Conservation (phyloP, 2,797 vertebrate species). For the Periparus ater region DNA sequence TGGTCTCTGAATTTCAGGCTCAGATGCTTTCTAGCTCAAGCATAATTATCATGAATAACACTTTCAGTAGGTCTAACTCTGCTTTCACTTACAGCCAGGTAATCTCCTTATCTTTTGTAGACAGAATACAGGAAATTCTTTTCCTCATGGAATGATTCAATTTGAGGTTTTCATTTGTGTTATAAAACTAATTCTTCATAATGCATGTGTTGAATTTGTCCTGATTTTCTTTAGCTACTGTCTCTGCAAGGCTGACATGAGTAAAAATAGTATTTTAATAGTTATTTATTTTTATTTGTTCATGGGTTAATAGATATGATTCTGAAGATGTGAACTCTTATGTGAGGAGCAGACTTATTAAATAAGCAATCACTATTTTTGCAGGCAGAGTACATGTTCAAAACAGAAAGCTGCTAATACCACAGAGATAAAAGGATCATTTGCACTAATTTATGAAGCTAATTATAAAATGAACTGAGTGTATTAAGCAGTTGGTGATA, state of each 20-base stretch:
- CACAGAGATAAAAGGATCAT: slow-evolving; percentile 59
- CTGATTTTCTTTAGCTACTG: not conserved
- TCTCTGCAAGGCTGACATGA: not conserved
- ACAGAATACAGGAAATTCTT: not conserved
- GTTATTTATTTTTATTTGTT: slow-evolving; percentile 2
- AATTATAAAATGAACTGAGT: slow-evolving; percentile 53
- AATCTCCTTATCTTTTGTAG: not conserved
- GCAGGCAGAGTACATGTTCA: slow-evolving; percentile 3
- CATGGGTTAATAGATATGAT: not conserved
- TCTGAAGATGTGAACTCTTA: not conserved
- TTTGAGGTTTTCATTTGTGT: not conserved
- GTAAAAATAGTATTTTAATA: not conserved
- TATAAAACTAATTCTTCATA: not conserved
- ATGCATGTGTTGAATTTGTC: not conserved
- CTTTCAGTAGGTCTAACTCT: not conserved
- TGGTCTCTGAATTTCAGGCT: not conserved
- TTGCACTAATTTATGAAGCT: slow-evolving; percentile 46
- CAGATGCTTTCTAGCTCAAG: not conserved
- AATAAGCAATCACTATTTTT: slow-evolving; percentile 7
- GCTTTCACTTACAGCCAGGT: not conserved
- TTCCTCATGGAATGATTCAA: not conserved
- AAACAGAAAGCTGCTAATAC: slow-evolving; percentile 44
- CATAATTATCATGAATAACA: not conserved
- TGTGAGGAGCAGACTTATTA: not conserved
- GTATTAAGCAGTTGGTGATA: slow-evolving; percentile 40